Conservation (phyloP, 30 jellyfish, hydroid and myxozoan species). For the Pelagia noctiluca region DNA sequence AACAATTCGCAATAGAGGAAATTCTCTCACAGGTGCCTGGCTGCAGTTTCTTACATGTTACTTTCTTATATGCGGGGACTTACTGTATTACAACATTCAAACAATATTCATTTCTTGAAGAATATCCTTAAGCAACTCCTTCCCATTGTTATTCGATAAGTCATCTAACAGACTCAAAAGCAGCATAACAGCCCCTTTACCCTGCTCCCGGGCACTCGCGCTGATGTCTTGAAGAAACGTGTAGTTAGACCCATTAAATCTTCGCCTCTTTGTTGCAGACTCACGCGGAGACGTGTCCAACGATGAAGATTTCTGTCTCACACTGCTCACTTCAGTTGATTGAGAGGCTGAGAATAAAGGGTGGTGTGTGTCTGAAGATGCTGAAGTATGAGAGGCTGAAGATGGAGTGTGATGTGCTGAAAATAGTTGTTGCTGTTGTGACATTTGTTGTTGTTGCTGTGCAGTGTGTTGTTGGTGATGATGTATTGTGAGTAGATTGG, state of each 20-base stretch:
- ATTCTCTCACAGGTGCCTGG: not conserved
- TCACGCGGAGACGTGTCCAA: slow-evolving; percentile 6
- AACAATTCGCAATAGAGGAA: not conserved
- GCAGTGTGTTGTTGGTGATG: no score
- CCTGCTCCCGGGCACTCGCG: slow-evolving; percentile 76
- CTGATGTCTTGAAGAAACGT: slow-evolving; percentile 59
- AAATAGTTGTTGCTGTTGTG: no score
- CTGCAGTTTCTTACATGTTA: slow-evolving; percentile 6
- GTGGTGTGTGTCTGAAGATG: no score
- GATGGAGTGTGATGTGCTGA: no score
- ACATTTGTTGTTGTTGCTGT: no score
- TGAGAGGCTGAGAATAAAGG: no score
- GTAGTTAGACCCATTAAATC: slow-evolving; percentile 50
- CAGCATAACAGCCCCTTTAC: slow-evolving; percentile 70
- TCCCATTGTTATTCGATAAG: slow-evolving; percentile 47
- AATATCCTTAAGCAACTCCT: slow-evolving; percentile 55
- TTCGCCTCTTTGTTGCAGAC: slow-evolving; percentile 34
- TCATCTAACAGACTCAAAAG: slow-evolving; percentile 56
- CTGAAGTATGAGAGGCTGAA: no score
- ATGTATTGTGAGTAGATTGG: no score
- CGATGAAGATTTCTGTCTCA: no score
- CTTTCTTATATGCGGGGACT: not conserved
- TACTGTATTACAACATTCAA: not conserved
- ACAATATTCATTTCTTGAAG: slow-evolving; percentile 65
- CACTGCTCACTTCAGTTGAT: no score